Evolutionary conservation across 2,113 vertebrate species (phyloP).

Genomic region (Trichomycterus rosablanca): DNA sequence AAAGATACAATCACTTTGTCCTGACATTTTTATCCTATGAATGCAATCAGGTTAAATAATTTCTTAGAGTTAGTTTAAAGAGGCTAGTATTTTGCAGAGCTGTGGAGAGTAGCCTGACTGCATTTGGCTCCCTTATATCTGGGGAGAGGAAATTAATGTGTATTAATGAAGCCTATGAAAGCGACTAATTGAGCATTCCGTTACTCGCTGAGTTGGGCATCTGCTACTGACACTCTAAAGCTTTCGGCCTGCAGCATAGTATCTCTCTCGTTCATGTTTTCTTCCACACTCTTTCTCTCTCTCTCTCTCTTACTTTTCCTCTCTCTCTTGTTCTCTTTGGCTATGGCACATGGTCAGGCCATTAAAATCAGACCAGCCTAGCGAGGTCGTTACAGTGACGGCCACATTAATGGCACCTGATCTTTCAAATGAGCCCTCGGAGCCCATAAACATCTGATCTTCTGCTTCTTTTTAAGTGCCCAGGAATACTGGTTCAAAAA

Average conservation of each 20-base stretch:
- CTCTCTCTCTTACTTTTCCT: no score
- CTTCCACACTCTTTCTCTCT: constrained; percentile 87
- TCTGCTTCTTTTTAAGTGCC: neutral
- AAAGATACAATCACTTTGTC: no score
- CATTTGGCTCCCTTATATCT: constrained; percentile 48
- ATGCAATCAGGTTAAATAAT: no score
- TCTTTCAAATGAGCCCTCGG: constrained; percentile 38
- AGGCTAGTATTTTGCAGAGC: constrained; percentile 38
- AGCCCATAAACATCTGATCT: constrained; percentile 2
- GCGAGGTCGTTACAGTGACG: constrained; percentile 54
- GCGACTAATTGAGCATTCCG: constrained; percentile 92
- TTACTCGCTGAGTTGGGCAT: constrained; percentile 92
- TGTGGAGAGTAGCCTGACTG: constrained; percentile 46
- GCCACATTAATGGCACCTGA: constrained; percentile 60
- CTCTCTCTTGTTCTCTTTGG: constrained; percentile 89
- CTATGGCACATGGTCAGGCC: constrained; percentile 93
- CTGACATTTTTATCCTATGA: no score
- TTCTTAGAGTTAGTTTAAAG: constrained; percentile 12
- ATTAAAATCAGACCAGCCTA: constrained; percentile 84
- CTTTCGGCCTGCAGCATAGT: constrained; percentile 89
- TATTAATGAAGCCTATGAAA: constrained; percentile 81
- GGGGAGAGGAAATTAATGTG: constrained; percentile 66
- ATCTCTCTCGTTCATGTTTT: no score
- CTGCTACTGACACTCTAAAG: constrained; percentile 96
- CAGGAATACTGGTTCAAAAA: constrained; percentile 56